Base-by-base conservation (phyloP, 2,888 invertebrate species). In the Meghimatium bilineatum region DNA sequence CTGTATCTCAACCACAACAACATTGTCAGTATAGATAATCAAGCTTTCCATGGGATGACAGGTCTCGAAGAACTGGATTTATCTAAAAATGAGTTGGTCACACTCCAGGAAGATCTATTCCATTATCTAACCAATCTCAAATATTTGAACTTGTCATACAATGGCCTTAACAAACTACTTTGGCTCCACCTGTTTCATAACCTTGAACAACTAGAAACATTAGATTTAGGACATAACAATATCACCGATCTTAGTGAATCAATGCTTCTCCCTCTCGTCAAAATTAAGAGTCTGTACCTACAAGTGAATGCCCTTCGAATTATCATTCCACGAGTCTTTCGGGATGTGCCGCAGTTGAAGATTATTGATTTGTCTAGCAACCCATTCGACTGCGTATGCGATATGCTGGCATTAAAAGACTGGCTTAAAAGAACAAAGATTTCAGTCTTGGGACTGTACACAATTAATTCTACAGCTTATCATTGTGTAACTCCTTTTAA, bases 371-470 rank as follows among this genome's bases (percentile, higher is more conserved):
- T 92, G 69, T 89, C 91, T 12, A 79, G 86, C 60, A 92, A 92
- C 83, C 90, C 90, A 12, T 91, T 91, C 82, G 72, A 87, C 56
- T 92, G 93, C 84, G 88, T 88, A 32, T 93, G 93, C 87, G 88
- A 89, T 34, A 85, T 90, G 74, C 71, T 91, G 12, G 89, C 87
- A 10, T 87, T 93, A 74, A 86, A 89, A 38, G 85, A 89, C 76
- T 92, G 92, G 92, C 32, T 90, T 20, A 67, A 79, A 12, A 85
- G 82, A 34, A 85, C 88, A 32, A 74, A 76, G 52, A 75, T 82
- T 14, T 29, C 49, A 49, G 29, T 86, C 26, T 32, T 36, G 20
- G 82, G 81, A 8, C 36, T 83, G 3, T 80, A 72, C 52, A 74
- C 52, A 17, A 36, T 38, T 23, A 85, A 86, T 71, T 89, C 88